Evolutionary conservation across 2,797 vertebrate species (phyloP), one percentile per base, ranked within the genome.

Genomic region (Myotis daubentonii): DNA sequence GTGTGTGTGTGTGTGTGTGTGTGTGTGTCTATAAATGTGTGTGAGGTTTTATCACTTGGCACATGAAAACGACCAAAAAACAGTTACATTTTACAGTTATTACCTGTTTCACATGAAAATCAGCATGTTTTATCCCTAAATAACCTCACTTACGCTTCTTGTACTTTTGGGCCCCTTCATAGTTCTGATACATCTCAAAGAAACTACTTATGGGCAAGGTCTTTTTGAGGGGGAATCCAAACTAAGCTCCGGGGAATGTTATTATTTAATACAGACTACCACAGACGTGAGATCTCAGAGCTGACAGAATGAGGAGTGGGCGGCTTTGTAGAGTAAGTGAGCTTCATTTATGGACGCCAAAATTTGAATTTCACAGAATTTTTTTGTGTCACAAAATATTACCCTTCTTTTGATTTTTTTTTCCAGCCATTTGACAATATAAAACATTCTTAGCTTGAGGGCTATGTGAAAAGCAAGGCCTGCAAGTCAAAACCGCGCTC

Each of bases 381-480:
- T 93, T 86, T 53, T 53, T 76, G 11, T 55, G 65, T 87, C 76
- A 62, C 20, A 28, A 92, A 92, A 83, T 89, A 55, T 55, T 87
- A 30, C 44, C 68, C 70, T 72, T 68, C 38, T 86, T 82, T 76
- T 70, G 44, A 36, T 57, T 70, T 60, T 30, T 87, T 41, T 4
- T 47, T n/a, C n/a, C 22, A 92, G 51, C 41, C 20, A 38, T 72
- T 79, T 68, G 28, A 47, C 36, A 53, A 70, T n/a, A 36, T 72
- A 33, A 80, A 47, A 51, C 36, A 49, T 87, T 53, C 82, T 85
- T 88, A 57, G 49, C 38, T 72, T 66, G n/a, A 22, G 25, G 36
- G 8, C 36, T 68, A 1, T 30, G 8, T 57, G 68, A 53, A 81
- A 71, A 94, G 57, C 11, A 17, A 6, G 23, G 55, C 23, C 55